Evolutionary conservation across 2,888 invertebrate genomes (phyloP), one percentile per base, ranked within the genome.

Genomic region (Tolmerus cingulatus): DNA sequence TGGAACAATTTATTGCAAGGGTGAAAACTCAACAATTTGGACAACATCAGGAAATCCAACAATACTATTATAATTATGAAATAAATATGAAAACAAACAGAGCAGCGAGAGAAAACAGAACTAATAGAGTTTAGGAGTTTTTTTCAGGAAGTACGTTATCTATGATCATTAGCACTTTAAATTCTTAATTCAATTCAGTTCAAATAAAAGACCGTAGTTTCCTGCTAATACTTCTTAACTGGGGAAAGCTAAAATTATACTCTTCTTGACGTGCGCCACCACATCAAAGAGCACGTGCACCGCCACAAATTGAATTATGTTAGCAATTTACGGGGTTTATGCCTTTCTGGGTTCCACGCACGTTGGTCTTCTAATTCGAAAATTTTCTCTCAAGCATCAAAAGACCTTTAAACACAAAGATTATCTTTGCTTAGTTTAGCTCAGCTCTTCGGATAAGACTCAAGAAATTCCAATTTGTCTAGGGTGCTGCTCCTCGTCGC

Each of bases 271-370:
- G 8, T 79, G 79, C 79, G 79, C 79, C 79, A 46, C 79, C 51
- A 79, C 79, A 46, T 55, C 79, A 79, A 79, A 79, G 79, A 79
- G 79, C 79, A 79, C 51, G 79, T 51, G 51, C 51, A 23, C 27
- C 1, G 14, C 51, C 27, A 16, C 79, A 79, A 79, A 79, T 46
- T 79, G 79, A 46, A 79, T 51, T 79, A 79, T 46, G 46, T 19
- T 27, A 51, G 51, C 79, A 79, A 79, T 79, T 79, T 79, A 46
- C 16, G 12, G 30, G 27, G 27, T 79, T 79, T 46, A 79, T 79
- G 79, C 79, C 51, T 79, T 79, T 46, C 51, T 79, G 51, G 30
- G 79, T 51, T 79, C 51, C 79, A 79, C 79, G 79, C 79, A 79
- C 79, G 79, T 79, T 79, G 79, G 14, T 79, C 51, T 46, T 46